These are phyloP conservation scores for Phortica okadai DNA, from an alignment of 2,888 invertebrate species.

Conservation along the genomic window DNA sequence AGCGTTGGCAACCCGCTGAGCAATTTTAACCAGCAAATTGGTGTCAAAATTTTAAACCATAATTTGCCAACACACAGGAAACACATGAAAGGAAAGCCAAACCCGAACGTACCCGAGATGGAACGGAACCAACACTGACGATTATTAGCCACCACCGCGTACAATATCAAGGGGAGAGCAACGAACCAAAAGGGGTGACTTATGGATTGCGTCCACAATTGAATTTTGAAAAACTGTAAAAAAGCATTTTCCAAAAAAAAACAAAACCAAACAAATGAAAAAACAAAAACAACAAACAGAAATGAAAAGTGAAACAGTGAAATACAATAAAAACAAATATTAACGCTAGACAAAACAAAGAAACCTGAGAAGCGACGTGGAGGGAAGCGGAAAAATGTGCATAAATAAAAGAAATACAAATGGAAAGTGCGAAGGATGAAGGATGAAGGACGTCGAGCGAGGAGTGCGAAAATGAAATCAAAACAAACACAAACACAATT, in stretches of 20 bases:
- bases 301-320: slow-evolving; percentile 63
- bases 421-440: background rate
- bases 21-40: slow-evolving; percentile 57
- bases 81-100: slow-evolving; percentile 15
- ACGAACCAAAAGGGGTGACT: slow-evolving; percentile 21
- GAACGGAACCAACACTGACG: slow-evolving; percentile 10
- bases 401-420: slow-evolving; percentile 54
- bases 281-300: slow-evolving; percentile 49
- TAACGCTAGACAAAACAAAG: slow-evolving; percentile 60
- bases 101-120: background rate
- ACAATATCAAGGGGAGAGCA: background rate
- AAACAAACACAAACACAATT: slow-evolving; percentile 61
- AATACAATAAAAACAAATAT: slow-evolving; percentile 62
- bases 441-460: slow-evolving; percentile 22
- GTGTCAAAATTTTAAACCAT: slow-evolving; percentile 56
- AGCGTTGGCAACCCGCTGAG: slow-evolving; percentile 38
- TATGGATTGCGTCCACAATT: slow-evolving; percentile 1
- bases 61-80: slow-evolving; percentile 33
- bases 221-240: slow-evolving; percentile 26
- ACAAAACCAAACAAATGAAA: slow-evolving; percentile 45
- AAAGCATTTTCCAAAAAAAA: slow-evolving; percentile 25
- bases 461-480: slow-evolving; percentile 67
- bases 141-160: slow-evolving; percentile 27
- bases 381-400: slow-evolving; percentile 54
- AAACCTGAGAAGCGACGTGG: slow-evolving; percentile 59